A percentile compares a stretch with the other conserved stretches of the same genome.
These are phyloP conservation scores for Gymnogyps californianus DNA, from an alignment of 2,113 vertebrate genomes.

Conservation along the genomic window DNA sequence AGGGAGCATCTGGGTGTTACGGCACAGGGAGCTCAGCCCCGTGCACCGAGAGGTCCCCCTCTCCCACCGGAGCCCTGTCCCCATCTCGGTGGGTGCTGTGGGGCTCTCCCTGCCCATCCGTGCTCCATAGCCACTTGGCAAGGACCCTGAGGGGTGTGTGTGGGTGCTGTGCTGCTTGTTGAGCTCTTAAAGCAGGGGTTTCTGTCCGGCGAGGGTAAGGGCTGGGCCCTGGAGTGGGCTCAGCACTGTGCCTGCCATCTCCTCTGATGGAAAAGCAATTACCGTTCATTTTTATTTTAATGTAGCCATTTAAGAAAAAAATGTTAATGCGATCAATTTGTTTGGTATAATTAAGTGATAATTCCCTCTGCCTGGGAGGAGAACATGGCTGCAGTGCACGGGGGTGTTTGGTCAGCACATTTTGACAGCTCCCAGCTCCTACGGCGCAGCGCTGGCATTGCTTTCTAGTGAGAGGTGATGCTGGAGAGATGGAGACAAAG, in stretches of 20 bases:
- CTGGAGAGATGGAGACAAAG: background rate
- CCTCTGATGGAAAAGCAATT: background rate
- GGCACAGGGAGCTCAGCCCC: background rate
- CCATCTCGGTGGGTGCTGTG: accelerated
- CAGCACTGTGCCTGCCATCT: background rate
- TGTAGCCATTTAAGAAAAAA: background rate
- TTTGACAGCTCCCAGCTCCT: background rate
- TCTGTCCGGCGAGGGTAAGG: background rate
- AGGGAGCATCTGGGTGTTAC: too few relatives aligned
- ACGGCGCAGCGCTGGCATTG: accelerated
- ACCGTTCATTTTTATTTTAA: background rate
- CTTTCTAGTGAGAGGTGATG: background rate
- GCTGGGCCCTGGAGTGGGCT: background rate
- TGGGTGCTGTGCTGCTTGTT: background rate
- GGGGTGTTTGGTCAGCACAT: background rate
- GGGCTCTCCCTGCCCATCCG: background rate
- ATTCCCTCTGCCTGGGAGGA: background rate
- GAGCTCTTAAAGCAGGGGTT: background rate
- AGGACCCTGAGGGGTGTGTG: background rate
- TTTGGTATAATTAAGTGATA: background rate
- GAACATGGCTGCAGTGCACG: background rate
- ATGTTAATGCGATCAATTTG: background rate
- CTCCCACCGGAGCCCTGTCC: background rate
- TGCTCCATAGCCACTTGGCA: background rate
- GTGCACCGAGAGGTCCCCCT: accelerated